Percentiles rank a stretch among this genome's conserved stretches.
Evolutionary conservation across 2,797 vertebrate species (phyloP).

Genomic region (Sebastes ruberrimus): DNA sequence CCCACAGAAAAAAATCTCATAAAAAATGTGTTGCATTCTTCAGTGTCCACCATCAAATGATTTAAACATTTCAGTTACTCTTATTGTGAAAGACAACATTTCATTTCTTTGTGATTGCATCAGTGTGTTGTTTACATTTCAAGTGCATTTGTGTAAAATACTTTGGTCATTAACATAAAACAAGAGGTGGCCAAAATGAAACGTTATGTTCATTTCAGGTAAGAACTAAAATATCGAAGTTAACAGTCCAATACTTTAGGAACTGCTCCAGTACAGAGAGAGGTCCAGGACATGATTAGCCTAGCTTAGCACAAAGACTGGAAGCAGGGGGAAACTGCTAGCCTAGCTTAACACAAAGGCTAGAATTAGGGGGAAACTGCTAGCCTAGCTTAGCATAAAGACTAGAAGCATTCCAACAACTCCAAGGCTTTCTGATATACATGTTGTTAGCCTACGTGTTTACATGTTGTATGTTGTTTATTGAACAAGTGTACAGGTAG

Average conservation of each 20-base stretch:
- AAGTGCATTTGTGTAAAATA: conserved; percentile 17
- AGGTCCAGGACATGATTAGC: background rate
- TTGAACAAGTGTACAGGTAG: background rate
- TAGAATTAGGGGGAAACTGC: background rate
- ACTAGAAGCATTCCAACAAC: background rate
- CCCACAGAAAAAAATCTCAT: background rate
- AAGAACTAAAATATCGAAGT: background rate
- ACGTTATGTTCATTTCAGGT: background rate
- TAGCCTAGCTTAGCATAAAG: background rate
- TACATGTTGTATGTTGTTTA: no score
- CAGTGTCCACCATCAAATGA: background rate
- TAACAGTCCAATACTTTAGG: conserved; percentile 31
- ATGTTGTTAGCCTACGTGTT: background rate
- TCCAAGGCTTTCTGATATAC: background rate
- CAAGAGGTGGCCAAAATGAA: background rate
- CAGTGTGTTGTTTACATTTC: conserved; percentile 7
- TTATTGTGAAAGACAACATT: conserved; percentile 1
- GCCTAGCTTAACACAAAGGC: background rate
- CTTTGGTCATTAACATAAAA: background rate
- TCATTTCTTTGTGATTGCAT: background rate
- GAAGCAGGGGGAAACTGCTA: no score
- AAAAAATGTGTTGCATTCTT: conserved; percentile 2
- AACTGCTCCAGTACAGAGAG: background rate
- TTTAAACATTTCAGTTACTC: background rate
- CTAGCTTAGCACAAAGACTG: no score